Base-by-base conservation (phyloP, 2,797 vertebrate genomes). In the Rhinichthys osculus region DNA sequence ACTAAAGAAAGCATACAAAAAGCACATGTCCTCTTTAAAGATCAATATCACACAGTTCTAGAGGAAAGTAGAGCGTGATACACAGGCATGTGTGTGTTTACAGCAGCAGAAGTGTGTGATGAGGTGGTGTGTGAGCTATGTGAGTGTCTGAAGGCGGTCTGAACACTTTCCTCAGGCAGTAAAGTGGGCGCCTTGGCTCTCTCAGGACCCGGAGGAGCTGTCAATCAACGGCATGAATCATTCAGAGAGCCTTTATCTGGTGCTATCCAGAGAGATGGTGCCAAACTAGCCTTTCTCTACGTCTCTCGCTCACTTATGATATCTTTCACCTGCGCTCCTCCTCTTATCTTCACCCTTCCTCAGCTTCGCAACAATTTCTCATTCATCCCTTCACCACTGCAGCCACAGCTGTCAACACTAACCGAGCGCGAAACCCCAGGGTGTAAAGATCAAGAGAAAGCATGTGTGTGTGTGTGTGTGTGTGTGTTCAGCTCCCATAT, bases 161-260 rank as follows among this genome's bases (percentile, higher is more conserved):
- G 64, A 33, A 8, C 27, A 0, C 14, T 66, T 66, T 83, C 89
- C 89, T 17, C n/a, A 57, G 88, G 83, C 88, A 81, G 73, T 89
- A 87, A 90, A 89, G 76, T 27, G 85, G 90, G 88, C 84, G 86
- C 89, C 88, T 87, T 59, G 38, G 54, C 90, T 90, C 88, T 87
- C 82, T 62, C 66, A 69, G 78, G 85, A 84, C 90, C 79, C 89
- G 81, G 84, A 92, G 87, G 88, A 93, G 87, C 90, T 92, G 88
- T 92, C 90, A 91, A 83, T 89, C 91, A 88, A 81, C 88, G 83
- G 72, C 89, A 93, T 94, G 88, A 95, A 94, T 94, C 94, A 94
- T 94, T 93, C 87, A 95, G 87, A 86, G 90, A 90, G 89, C 86
- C 88, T 91, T 90, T 89, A 92, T 92, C 90, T 89, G 74, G 80